Evolutionary conservation across 1,140 invertebrate species (phyloP).

Genomic region (Macrostomum lignano): DNA sequence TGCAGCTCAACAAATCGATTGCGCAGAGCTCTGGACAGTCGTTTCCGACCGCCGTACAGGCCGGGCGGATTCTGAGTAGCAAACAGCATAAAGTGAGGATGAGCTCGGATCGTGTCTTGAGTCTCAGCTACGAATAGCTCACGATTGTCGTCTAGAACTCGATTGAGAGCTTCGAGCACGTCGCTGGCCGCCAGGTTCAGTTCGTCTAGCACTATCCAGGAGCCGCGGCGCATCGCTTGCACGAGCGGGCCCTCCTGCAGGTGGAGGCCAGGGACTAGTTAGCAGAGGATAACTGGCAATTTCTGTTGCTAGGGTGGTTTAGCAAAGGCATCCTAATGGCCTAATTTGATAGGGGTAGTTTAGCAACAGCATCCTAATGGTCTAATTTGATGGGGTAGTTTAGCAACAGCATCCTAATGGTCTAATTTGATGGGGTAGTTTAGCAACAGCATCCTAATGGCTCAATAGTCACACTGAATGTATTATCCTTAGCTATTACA

Average conservation of each 20-base stretch:
- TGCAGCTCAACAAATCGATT: slow-evolving; percentile 90
- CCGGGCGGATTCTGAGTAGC: slow-evolving; percentile 97
- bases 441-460: no score
- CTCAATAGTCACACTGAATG: no score
- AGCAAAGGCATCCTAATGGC: no score
- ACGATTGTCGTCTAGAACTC: slow-evolving; percentile 74
- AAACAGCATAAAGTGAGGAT: slow-evolving; percentile 77
- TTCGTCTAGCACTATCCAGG: slow-evolving; percentile 97
- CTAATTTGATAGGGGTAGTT: no score
- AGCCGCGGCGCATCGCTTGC: slow-evolving; percentile 75
- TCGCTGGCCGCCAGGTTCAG: slow-evolving; percentile 89
- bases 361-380: no score
- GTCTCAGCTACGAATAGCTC: slow-evolving; percentile 90
- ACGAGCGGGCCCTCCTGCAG: slow-evolving; percentile 47
- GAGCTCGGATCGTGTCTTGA: slow-evolving; percentile 59
- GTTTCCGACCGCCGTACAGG: slow-evolving; percentile 75
- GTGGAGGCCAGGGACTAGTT: no score
- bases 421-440: no score
- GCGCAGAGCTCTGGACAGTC: slow-evolving; percentile 67
- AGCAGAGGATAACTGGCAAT: no score
- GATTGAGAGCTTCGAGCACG: slow-evolving; percentile 79
- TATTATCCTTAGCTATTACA: no score
- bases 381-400: no score
- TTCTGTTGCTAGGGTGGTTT: no score
- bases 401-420: no score